phyloP scores from a whole-genome alignment of 1,140 invertebrate species.

The Olivierus martensii region DNA sequence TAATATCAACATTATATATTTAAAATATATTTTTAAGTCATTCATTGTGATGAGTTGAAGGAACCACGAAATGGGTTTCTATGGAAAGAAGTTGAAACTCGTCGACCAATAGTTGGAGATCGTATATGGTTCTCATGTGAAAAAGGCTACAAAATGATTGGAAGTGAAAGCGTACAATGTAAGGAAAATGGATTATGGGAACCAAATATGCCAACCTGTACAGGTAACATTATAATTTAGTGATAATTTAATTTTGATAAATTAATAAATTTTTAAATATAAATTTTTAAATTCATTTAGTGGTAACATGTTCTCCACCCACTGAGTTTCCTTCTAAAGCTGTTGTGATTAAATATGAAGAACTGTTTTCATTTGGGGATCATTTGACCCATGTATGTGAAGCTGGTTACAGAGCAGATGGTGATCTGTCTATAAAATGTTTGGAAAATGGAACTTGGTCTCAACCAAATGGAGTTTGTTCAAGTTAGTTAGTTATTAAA shows the following conservation, averaged over 20 bases:
- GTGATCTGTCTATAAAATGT: constrained; percentile 36
- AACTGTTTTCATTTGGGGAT: constrained; percentile 21
- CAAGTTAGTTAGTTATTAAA: constrained; percentile 28
- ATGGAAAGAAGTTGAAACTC: too few species aligned
- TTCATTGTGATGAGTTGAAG: too few species aligned
- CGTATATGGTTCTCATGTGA: background rate
- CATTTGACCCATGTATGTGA: constrained; percentile 23
- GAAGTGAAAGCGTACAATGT: constrained; percentile 10
- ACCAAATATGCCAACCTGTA: constrained; percentile 19
- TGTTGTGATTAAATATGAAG: constrained; percentile 4
- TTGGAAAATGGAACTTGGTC: constrained; percentile 39
- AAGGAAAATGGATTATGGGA: constrained; percentile 21
- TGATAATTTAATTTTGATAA: background rate
- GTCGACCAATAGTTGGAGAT: too few species aligned
- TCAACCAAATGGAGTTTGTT: constrained; percentile 37
- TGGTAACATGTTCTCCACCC: constrained; percentile 13
- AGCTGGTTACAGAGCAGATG: constrained; percentile 32
- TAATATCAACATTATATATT: too few species aligned
- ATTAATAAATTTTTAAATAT: too few species aligned
- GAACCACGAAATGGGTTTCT: too few species aligned
- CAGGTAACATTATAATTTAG: background rate
- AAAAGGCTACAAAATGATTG: constrained; percentile 14
- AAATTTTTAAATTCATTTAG: background rate
- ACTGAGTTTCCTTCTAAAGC: constrained; percentile 5
- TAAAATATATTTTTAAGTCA: too few species aligned